Evolutionary conservation across 1,140 invertebrate genomes (phyloP).

Genomic region (Lordiphosa mommai): DNA sequence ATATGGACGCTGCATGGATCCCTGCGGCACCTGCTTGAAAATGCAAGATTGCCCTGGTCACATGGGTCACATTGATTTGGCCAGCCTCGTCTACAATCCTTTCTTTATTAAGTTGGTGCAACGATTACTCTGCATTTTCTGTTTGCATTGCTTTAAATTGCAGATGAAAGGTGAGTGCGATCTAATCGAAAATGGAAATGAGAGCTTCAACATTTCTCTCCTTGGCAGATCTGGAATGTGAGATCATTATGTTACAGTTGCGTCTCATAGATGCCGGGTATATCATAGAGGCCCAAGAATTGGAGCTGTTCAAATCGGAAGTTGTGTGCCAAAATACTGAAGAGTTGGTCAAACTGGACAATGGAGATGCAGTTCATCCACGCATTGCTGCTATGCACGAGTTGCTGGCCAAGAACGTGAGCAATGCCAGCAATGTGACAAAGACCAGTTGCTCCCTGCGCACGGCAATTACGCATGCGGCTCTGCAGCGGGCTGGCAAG

Average conservation of each 20-base stretch:
- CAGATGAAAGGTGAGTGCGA: conserved; percentile 84
- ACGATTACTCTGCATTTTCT: conserved; percentile 85
- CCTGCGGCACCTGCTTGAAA: conserved; percentile 91
- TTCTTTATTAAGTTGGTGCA: conserved; percentile 90
- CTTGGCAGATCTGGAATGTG: conserved; percentile 82
- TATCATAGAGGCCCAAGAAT: conserved; percentile 85
- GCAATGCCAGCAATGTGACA: conserved; percentile 50
- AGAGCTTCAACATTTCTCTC: neutral
- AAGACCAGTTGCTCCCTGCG: conserved; percentile 84
- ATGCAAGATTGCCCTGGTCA: conserved; percentile 91
- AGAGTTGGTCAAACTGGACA: conserved; percentile 54
- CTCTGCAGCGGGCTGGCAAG: conserved; percentile 80
- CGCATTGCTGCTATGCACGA: conserved; percentile 56
- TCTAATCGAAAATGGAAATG: fast-evolving
- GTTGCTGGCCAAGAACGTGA: conserved; percentile 45
- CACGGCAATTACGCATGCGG: conserved; percentile 82
- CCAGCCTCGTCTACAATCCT: conserved; percentile 94
- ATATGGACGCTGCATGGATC: conserved; percentile 82
- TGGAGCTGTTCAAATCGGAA: conserved; percentile 82
- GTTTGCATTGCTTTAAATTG: conserved; percentile 86
- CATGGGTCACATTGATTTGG: conserved; percentile 96
- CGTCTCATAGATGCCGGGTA: conserved; percentile 88
- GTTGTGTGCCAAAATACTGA: conserved; percentile 65
- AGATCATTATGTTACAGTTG: conserved; percentile 87
- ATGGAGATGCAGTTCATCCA: conserved; percentile 64